Evolutionary conservation across 2,888 invertebrate genomes (phyloP), one percentile per base, ranked within the genome.

Genomic region (Altica lythri): DNA sequence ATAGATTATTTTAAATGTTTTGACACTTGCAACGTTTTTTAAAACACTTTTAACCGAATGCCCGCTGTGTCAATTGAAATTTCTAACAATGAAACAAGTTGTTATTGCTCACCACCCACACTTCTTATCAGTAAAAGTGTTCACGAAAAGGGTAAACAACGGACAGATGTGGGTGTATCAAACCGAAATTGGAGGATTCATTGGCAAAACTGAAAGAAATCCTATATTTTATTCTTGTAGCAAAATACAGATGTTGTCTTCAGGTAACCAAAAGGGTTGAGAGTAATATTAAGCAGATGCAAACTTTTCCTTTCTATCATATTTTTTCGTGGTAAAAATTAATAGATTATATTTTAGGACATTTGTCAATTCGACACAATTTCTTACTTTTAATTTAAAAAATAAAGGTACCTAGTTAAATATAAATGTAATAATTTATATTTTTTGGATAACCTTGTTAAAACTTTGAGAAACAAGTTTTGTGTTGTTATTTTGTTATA

Each of bases 201-300:
- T 59, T 64, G 61, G 67, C 65, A 61, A 61, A 65, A 68, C 61
- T 68, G 65, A 68, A 67, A 66, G 68, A 68, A 69, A 69, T 66
- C 65, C 64, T 68, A 70, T 68, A 68, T 68, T 40, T 40, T 40
- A 3, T 40, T 12, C 64, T 69, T 64, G 57, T 65, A 66, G 65
- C 64, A 66, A 68, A 68, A 69, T 66, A 65, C 68, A 69, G 68
- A 68, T 68, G 68, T 66, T 66, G 35, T 53, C 58, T 54, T 55
- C 68, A 67, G 68, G 67, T 67, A 68, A 57, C 60, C n/a, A 55
- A 67, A 66, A 64, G 62, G 68, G 68, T 32, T n/a, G n/a, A 32
- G 14, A 61, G 53, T 37, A 2, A 13, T 46, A 29, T 52, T 58
- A 66, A 66, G 67, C 69, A 69, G 69, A 69, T 69, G 69, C 65